These are phyloP conservation scores for Metacarcinus magister DNA, from an alignment of 2,888 invertebrate species.

Conservation along the genomic window DNA sequence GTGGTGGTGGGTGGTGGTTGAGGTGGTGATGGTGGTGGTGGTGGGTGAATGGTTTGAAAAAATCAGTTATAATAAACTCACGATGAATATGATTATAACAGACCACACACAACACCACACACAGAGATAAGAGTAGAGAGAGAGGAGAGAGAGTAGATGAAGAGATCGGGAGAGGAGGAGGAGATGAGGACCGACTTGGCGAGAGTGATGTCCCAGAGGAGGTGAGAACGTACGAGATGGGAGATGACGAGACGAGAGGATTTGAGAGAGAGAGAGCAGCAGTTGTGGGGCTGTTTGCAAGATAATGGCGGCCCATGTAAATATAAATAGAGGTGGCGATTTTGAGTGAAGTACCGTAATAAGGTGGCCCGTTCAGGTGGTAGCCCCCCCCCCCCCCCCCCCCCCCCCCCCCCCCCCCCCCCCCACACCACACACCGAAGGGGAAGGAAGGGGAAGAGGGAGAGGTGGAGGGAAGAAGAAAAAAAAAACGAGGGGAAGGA, in stretches of 20 bases:
- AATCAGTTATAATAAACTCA: neutral
- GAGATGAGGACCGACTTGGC: no score
- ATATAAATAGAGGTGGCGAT: conserved; percentile 70
- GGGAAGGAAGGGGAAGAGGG: neutral
- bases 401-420: no score
- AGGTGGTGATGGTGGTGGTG: neutral
- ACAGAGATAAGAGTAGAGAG: neutral
- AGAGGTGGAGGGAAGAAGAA: no score
- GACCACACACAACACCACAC: conserved; percentile 1
- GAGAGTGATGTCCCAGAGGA: no score
- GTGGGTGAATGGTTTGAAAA: neutral
- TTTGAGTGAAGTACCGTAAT: conserved; percentile 67
- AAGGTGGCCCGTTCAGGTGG: conserved; percentile 31
- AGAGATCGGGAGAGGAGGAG: conserved; percentile 58
- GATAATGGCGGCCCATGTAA: conserved; percentile 72
- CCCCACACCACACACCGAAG: neutral
- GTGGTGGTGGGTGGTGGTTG: neutral
- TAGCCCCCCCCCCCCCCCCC: no score
- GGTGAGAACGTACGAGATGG: no score
- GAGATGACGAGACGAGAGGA: no score
- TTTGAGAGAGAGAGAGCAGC: conserved; percentile 49
- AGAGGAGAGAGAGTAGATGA: conserved; percentile 53
- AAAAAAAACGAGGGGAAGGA: neutral
- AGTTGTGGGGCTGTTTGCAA: conserved; percentile 69
- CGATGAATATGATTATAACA: neutral